phyloP scores from a whole-genome alignment of 1,140 invertebrate genomes.

The Helicoverpa zea region DNA sequence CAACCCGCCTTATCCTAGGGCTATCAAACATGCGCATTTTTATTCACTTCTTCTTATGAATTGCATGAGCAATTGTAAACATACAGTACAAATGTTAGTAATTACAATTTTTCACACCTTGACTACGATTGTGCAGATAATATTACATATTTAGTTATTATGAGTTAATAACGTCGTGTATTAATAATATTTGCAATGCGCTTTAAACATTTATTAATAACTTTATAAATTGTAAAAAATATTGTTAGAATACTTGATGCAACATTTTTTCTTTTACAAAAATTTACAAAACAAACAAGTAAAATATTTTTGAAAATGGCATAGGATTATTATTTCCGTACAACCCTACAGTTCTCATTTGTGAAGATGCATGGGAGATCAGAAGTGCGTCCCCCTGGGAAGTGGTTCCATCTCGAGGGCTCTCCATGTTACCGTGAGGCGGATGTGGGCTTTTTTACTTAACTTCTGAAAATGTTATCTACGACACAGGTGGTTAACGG shows the following conservation, averaged over 20 bases:
- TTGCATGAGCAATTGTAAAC: constrained; percentile 16
- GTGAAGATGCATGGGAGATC: constrained; percentile 46
- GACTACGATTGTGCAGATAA: not conserved
- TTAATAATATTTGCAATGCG: not conserved
- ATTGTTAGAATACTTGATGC: not conserved
- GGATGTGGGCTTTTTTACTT: constrained; percentile 58
- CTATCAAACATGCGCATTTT: constrained; percentile 46
- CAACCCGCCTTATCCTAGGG: constrained; percentile 61
- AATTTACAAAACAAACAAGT: too few relatives aligned
- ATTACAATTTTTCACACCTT: constrained; percentile 31
- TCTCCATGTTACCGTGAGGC: constrained; percentile 60
- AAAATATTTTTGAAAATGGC: not conserved
- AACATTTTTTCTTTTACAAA: too few relatives aligned
- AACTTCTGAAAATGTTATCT: constrained; percentile 43
- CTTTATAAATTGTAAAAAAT: not conserved
- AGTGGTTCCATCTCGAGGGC: constrained; percentile 58
- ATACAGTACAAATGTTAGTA: constrained; percentile 12
- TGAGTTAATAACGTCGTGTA: not conserved
- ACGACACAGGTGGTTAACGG: constrained; percentile 37
- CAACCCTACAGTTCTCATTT: constrained; percentile 55
- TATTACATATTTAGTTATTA: not conserved
- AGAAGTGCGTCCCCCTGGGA: constrained; percentile 62
- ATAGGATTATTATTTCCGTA: not conserved
- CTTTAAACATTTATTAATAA: not conserved
- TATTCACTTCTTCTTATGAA: constrained; percentile 8